phyloP scores from a whole-genome alignment of 1,140 invertebrate genomes.

The Dendroctonus valens region DNA sequence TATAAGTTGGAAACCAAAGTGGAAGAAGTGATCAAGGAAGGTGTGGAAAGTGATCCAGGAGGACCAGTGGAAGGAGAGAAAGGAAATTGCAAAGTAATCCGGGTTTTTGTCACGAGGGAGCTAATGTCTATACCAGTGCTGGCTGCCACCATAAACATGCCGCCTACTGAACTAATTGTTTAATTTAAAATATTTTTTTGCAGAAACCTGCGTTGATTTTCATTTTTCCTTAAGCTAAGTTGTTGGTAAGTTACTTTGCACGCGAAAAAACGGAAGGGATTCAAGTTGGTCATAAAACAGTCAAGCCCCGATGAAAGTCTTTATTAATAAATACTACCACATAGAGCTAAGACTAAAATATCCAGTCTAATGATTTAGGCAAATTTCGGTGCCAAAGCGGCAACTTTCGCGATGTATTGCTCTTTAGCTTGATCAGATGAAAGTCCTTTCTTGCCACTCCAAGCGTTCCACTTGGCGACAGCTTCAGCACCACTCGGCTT shows the following conservation, averaged over 20 bases:
- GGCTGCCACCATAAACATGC: conserved; percentile 80
- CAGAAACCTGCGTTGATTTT: background rate
- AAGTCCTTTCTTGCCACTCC: conserved; percentile 80
- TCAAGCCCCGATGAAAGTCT: too few species aligned
- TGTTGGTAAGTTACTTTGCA: too few species aligned
- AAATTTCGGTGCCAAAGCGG: conserved; percentile 47
- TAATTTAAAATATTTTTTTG: conserved; percentile 5
- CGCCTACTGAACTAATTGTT: conserved; percentile 57
- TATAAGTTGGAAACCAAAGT: conserved; percentile 73
- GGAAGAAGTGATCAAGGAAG: conserved; percentile 63
- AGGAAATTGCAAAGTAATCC: conserved; percentile 52
- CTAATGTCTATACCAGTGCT: conserved; percentile 65
- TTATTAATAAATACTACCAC: too few species aligned
- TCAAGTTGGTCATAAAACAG: too few species aligned
- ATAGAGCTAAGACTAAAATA: too few species aligned
- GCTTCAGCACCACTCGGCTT: conserved; percentile 60
- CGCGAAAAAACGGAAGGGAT: too few species aligned
- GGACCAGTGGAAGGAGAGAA: background rate
- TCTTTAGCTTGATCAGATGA: conserved; percentile 77
- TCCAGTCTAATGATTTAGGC: conserved; percentile 15
- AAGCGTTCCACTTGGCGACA: conserved; percentile 94
- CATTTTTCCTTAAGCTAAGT: background rate
- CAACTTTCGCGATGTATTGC: conserved; percentile 76
- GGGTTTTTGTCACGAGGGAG: conserved; percentile 65
- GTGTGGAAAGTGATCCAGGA: conserved; percentile 27